Evolutionary conservation across 2,113 vertebrate genomes (phyloP).

Genomic region (Podiceps cristatus): DNA sequence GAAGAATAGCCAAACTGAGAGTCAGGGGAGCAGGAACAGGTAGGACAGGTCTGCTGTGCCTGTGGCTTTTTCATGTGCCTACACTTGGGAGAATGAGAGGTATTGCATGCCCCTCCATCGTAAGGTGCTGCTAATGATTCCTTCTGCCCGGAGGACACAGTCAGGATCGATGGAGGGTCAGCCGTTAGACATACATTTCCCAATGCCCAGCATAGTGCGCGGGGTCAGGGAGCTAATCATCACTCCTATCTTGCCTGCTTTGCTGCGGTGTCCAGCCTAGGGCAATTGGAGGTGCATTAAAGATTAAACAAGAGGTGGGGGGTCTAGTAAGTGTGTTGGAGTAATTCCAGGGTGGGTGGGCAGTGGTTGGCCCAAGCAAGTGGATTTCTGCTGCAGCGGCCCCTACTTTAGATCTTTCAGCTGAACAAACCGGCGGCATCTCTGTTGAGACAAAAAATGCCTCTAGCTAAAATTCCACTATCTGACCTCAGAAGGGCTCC

Average conservation of each 20-base stretch:
- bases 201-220: slow-evolving; percentile 20
- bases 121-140: slow-evolving; percentile 22
- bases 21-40: background rate
- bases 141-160: slow-evolving; percentile 33
- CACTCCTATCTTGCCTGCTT: slow-evolving; percentile 46
- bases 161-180: slow-evolving; percentile 23
- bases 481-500: slow-evolving; percentile 68
- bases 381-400: slow-evolving; percentile 42
- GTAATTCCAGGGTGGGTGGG: slow-evolving; percentile 59
- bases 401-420: slow-evolving; percentile 68
- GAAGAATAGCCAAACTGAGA: background rate
- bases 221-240: slow-evolving; percentile 65
- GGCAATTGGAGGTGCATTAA: slow-evolving; percentile 69
- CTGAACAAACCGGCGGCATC: slow-evolving; percentile 59
- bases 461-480: slow-evolving; percentile 76
- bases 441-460: slow-evolving; percentile 61
- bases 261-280: slow-evolving; percentile 49
- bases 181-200: slow-evolving; percentile 35
- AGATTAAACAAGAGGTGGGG: slow-evolving; percentile 71
- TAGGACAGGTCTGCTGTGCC: slow-evolving; percentile 37
- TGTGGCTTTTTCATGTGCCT: slow-evolving; percentile 25
- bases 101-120: background rate
- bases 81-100: background rate
- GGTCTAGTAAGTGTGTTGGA: slow-evolving; percentile 33
- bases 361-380: slow-evolving; percentile 52